Conservation (phyloP, 2,888 invertebrate species). For the Machimus rusticus region DNA sequence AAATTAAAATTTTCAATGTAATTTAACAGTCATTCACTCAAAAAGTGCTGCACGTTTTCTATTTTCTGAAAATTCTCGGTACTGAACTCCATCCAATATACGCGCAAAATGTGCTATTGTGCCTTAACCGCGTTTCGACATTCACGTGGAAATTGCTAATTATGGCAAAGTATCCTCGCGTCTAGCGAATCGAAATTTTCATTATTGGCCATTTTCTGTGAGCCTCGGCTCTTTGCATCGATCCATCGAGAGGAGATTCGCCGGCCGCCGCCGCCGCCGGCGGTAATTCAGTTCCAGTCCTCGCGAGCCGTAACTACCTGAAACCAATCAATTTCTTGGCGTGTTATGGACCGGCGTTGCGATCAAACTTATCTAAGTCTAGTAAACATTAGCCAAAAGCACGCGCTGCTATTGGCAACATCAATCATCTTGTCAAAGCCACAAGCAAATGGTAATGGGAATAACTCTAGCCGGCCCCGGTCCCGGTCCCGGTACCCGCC, state of each 20-base stretch:
- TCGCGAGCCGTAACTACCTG: slow-evolving; percentile 34
- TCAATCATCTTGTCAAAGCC: slow-evolving; percentile 54
- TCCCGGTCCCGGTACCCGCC: neutral
- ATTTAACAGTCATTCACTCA: neutral
- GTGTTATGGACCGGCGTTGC: slow-evolving; percentile 8
- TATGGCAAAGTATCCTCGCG: slow-evolving; percentile 6
- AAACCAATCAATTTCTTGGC: slow-evolving; percentile 35
- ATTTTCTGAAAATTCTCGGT: neutral
- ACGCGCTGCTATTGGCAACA: slow-evolving; percentile 50
- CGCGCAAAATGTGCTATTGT: neutral
- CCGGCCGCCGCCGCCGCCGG: neutral
- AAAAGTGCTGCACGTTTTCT: neutral
- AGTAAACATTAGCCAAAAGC: slow-evolving; percentile 38
- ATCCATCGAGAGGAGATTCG: neutral
- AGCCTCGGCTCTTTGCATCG: neutral
- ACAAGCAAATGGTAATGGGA: slow-evolving; percentile 44
- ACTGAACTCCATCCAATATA: neutral
- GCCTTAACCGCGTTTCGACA: neutral
- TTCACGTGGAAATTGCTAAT: slow-evolving; percentile 25
- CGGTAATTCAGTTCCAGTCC: neutral
- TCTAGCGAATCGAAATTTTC: neutral
- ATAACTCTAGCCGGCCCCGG: neutral
- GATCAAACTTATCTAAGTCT: neutral
- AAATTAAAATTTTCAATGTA: neutral
- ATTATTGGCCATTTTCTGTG: neutral